Evolutionary conservation across 30 jellyfish, hydroid and myxozoan genomes (phyloP).

Genomic region (Turritopsis dohrnii): DNA sequence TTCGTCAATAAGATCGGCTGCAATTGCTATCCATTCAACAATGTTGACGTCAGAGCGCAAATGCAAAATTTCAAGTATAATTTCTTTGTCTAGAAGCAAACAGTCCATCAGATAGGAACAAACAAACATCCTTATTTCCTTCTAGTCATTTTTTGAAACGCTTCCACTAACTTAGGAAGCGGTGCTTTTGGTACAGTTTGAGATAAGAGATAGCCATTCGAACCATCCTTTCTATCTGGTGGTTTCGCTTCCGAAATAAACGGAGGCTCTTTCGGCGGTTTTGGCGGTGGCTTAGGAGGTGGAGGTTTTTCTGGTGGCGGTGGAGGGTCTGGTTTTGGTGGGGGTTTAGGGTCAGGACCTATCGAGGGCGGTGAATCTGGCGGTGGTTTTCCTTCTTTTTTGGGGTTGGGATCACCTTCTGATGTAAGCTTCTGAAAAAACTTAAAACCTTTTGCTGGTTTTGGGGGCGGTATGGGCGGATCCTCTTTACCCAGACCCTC

Average conservation of each 20-base stretch:
- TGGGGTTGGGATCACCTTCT: background rate
- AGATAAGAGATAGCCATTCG: background rate
- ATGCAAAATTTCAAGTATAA: no score
- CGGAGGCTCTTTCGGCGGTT: conserved; percentile 2
- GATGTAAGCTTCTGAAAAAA: conserved; percentile 3
- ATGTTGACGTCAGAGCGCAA: no score
- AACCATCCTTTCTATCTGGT: background rate
- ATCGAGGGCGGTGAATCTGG: conserved; percentile 9
- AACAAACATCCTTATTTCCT: background rate
- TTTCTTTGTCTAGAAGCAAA: no score
- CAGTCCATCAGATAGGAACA: background rate
- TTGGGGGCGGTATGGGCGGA: conserved; percentile 3
- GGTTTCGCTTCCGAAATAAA: background rate
- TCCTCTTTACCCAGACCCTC: conserved; percentile 13
- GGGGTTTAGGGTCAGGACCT: conserved; percentile 7
- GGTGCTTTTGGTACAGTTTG: conserved; percentile 2
- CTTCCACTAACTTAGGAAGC: conserved; percentile 2
- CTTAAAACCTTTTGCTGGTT: background rate
- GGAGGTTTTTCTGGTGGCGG: conserved; percentile 1
- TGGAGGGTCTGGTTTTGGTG: conserved; percentile 16
- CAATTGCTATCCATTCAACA: no score
- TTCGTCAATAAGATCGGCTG: no score
- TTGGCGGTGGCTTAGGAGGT: conserved; percentile 16
- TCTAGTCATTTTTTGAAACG: conserved; percentile 5
- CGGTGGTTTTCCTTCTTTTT: conserved; percentile 10